phyloP scores from a whole-genome alignment of 1,140 invertebrate species.

The Saxidomus purpurata region DNA sequence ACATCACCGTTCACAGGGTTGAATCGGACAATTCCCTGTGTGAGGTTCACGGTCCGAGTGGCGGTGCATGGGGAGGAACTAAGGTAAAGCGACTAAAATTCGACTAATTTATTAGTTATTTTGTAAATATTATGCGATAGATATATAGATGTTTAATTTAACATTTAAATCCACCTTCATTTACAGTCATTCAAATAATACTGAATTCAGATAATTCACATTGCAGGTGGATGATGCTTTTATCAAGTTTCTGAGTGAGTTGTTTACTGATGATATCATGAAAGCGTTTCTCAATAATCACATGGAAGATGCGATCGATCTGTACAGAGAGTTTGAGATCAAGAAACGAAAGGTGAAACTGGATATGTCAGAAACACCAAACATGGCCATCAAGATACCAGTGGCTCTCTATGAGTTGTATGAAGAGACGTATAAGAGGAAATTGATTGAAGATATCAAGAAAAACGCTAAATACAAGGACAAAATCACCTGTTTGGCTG shows the following conservation, averaged over 20 bases:
- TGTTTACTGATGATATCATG: slow-evolving; percentile 42
- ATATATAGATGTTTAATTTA: no score
- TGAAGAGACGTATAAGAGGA: not conserved
- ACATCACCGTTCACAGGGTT: slow-evolving; percentile 57
- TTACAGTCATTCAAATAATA: no score
- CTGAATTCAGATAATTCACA: no score
- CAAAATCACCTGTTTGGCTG: slow-evolving; percentile 1
- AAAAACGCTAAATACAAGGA: slow-evolving; percentile 37
- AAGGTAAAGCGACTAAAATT: not conserved
- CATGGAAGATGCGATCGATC: slow-evolving; percentile 54
- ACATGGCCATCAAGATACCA: slow-evolving; percentile 42
- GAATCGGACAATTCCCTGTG: slow-evolving; percentile 10
- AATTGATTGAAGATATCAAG: slow-evolving; percentile 11
- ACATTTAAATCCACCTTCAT: no score
- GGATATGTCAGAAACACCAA: slow-evolving; percentile 38
- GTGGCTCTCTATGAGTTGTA: slow-evolving; percentile 52
- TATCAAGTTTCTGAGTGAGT: slow-evolving; percentile 39
- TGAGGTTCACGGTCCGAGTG: slow-evolving; percentile 60
- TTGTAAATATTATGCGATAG: no score
- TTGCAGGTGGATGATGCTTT: slow-evolving; percentile 58
- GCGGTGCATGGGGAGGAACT: slow-evolving; percentile 63
- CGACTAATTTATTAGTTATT: no score
- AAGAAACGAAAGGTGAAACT: slow-evolving; percentile 47
- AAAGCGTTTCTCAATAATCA: slow-evolving; percentile 9
- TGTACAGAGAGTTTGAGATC: slow-evolving; percentile 64